Evolutionary conservation across 1,140 invertebrate species (phyloP).

Genomic region (Caenorhabditis briggsae): DNA sequence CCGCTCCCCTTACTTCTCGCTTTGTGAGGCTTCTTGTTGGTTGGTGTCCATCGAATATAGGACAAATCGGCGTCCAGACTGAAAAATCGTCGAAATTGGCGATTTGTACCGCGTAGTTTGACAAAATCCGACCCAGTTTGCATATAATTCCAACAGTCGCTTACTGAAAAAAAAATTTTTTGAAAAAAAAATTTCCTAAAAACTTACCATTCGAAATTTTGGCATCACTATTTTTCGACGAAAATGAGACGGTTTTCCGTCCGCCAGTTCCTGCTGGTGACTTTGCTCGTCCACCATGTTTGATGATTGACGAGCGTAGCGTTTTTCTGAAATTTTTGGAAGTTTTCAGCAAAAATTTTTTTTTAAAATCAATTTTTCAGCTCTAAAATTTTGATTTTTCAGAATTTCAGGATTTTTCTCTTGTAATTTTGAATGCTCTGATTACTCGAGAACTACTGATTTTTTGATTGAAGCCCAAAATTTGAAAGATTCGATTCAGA

Average conservation of each 20-base stretch:
- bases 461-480: too few relatives aligned
- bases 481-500: too few relatives aligned
- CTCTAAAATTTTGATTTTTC: too few relatives aligned
- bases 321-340: slow-evolving; percentile 55
- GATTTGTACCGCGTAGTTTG: slow-evolving; percentile 82
- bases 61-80: slow-evolving; percentile 81
- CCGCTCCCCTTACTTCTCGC: slow-evolving; percentile 80
- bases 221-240: slow-evolving; percentile 77
- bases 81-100: slow-evolving; percentile 82
- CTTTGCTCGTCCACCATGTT: slow-evolving; percentile 66
- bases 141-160: slow-evolving; percentile 82
- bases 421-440: too few relatives aligned
- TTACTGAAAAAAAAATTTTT: slow-evolving; percentile 80
- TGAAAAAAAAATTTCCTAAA: slow-evolving; percentile 4
- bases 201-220: slow-evolving; percentile 80
- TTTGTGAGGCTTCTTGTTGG: slow-evolving; percentile 83
- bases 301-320: slow-evolving; percentile 68
- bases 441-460: too few relatives aligned
- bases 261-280: slow-evolving; percentile 68
- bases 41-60: slow-evolving; percentile 82
- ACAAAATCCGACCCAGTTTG: slow-evolving; percentile 82
- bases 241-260: slow-evolving; percentile 77
- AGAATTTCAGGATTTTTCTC: too few relatives aligned
- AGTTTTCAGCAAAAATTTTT: background rate
- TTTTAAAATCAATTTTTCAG: too few relatives aligned